Evolutionary conservation across 2,113 vertebrate species (phyloP), one percentile per base, ranked within the genome.

Genomic region (Menidia beryllina): DNA sequence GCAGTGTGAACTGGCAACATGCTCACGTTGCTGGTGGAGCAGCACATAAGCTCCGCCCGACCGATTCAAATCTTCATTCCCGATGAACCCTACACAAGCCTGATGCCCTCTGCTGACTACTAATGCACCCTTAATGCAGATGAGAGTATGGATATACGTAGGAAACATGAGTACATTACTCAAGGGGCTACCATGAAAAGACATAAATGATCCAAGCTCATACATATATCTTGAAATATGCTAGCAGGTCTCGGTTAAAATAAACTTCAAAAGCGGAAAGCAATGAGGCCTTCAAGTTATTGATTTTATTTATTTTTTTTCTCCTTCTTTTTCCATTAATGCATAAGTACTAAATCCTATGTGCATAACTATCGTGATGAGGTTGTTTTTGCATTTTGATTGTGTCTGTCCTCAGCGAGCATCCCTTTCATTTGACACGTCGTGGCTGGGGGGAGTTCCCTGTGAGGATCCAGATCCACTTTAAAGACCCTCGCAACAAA

Each of bases 391-490:
- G 11, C 9, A 26, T 55, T 73, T 50, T 39, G 5, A 24, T 41
- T 75, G 23, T 85, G 38, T 80, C 8, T 63, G 8, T 80, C 79
- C 81, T 64, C 91, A 99, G 98, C 82, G 98, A 99, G 84, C 95
- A 97, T 78, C 97, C 97, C 0, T 99, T 99, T 91, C 97, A 99
- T 82, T 92, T 99, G 86, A 99, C 96, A 14, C 95, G 97, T 54
- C 95, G 98, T 25, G 98, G 98, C 34, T 99, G 98, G 97, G 98
- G 98, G 73, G 98, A 99, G 84, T 99, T 99, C 91, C 98, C 97
- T 41, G 97, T 99, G 69, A 95, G 98, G 84, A 95, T 98, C 77
- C 97, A 99, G 93, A 97, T 99, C 86, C 97, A 99, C 86, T 99
- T 99, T 91, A 98, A 98, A 93, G 98, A 99, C 82, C 94, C 93